Evolutionary conservation across 2,797 vertebrate species (phyloP).

Genomic region (Halcyon leucocephala): DNA sequence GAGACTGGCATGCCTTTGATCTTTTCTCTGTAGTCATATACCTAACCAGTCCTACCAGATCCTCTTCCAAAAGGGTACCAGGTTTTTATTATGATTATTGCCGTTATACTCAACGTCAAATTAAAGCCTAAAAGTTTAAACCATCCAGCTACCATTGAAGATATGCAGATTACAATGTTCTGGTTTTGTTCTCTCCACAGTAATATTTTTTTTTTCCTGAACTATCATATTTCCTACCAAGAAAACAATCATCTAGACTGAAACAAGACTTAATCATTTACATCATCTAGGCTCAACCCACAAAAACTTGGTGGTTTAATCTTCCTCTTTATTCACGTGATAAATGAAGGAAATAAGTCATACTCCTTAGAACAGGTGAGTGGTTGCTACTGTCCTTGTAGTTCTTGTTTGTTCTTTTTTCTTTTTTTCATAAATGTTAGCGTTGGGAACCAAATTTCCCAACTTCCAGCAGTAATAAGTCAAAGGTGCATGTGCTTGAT

Average conservation of each 20-base stretch:
- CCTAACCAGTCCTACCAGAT: neutral
- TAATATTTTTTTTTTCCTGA: neutral
- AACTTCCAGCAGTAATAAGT: neutral
- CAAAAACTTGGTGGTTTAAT: neutral
- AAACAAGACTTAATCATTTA: neutral
- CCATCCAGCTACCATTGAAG: neutral
- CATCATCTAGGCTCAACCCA: fast-evolving
- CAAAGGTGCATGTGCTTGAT: neutral
- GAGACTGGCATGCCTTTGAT: neutral
- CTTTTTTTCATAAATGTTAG: neutral
- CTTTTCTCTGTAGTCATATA: neutral
- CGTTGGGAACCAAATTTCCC: neutral
- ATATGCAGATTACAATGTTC: neutral
- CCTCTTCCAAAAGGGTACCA: neutral
- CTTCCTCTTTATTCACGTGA: neutral
- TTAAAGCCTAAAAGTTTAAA: neutral
- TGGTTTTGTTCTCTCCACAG: neutral
- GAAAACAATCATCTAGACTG: neutral
- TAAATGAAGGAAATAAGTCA: neutral
- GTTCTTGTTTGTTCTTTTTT: neutral
- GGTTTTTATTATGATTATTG: neutral
- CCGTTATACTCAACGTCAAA: neutral
- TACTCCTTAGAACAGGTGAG: neutral
- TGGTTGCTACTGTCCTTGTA: neutral
- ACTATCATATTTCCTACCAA: neutral